phyloP scores from a whole-genome alignment of 2,888 invertebrate species.

The Anoplius nigerrimus region DNA sequence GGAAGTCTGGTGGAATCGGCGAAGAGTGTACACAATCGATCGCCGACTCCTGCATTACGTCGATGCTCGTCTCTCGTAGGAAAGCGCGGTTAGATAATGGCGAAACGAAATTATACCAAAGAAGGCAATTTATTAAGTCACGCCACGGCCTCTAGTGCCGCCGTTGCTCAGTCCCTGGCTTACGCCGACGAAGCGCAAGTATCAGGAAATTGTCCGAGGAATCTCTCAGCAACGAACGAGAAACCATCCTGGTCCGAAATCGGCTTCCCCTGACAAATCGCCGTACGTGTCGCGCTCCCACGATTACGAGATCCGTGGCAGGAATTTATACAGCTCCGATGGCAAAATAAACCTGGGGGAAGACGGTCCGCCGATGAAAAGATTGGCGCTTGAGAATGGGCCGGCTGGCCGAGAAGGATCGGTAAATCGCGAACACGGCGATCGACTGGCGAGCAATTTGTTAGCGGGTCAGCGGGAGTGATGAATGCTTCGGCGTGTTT shows the following conservation, averaged over 20 bases:
- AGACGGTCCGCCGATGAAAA: too few relatives aligned
- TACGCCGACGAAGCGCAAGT: too few relatives aligned
- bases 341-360: too few relatives aligned
- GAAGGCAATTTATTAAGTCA: too few relatives aligned
- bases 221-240: too few relatives aligned
- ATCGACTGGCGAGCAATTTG: conserved; percentile 28
- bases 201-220: too few relatives aligned
- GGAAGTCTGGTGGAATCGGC: conserved; percentile 44
- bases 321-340: too few relatives aligned
- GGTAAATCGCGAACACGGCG: not conserved
- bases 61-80: conserved; percentile 31
- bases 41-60: conserved; percentile 38
- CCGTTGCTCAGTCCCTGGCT: too few relatives aligned
- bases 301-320: too few relatives aligned
- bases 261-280: conserved; percentile 23
- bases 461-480: conserved; percentile 38
- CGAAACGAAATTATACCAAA: conserved; percentile 5
- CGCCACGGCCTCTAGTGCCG: not conserved
- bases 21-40: conserved; percentile 19
- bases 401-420: too few relatives aligned
- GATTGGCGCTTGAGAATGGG: too few relatives aligned
- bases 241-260: conserved; percentile 4
- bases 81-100: conserved; percentile 28
- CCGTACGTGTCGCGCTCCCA: conserved; percentile 3
- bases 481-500: conserved; percentile 34